phyloP scores from a whole-genome alignment of 2,113 vertebrate species.

The Neotoma lepida region DNA sequence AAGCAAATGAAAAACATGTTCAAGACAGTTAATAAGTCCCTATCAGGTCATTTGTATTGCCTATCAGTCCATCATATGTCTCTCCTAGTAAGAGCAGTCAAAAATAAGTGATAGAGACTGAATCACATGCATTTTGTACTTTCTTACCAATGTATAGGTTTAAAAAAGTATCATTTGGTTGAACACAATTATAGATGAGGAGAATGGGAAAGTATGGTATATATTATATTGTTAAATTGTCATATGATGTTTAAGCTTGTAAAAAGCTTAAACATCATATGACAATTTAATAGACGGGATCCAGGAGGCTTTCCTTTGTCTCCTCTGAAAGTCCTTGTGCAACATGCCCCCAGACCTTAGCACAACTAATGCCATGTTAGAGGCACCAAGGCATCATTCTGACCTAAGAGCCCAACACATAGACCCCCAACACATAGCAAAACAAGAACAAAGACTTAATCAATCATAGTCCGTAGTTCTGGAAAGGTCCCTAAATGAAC shows the following conservation, averaged over 20 bases:
- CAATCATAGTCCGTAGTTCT: not conserved
- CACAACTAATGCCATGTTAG: not conserved
- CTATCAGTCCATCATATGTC: not conserved
- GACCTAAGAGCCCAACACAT: not conserved
- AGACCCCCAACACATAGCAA: not conserved
- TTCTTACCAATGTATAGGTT: not conserved
- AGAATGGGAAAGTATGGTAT: not conserved
- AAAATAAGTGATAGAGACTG: not conserved
- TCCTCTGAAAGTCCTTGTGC: not conserved
- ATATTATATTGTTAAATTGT: not conserved
- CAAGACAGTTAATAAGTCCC: conserved; percentile 82
- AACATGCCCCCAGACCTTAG: not conserved
- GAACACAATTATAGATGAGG: not conserved
- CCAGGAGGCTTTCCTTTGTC: not conserved
- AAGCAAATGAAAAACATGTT: conserved; percentile 75
- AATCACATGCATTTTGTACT: not conserved
- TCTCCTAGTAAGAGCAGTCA: not conserved
- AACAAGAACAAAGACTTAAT: not conserved
- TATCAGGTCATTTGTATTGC: conserved; percentile 76
- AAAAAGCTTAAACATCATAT: too few relatives aligned
- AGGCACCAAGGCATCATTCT: not conserved
- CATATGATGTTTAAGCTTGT: not conserved
- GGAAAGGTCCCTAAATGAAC: not conserved
- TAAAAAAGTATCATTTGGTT: not conserved
- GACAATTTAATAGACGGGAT: not conserved